Evolutionary conservation across 2,113 vertebrate genomes (phyloP).

Genomic region (Hippocampus mohnikei): DNA sequence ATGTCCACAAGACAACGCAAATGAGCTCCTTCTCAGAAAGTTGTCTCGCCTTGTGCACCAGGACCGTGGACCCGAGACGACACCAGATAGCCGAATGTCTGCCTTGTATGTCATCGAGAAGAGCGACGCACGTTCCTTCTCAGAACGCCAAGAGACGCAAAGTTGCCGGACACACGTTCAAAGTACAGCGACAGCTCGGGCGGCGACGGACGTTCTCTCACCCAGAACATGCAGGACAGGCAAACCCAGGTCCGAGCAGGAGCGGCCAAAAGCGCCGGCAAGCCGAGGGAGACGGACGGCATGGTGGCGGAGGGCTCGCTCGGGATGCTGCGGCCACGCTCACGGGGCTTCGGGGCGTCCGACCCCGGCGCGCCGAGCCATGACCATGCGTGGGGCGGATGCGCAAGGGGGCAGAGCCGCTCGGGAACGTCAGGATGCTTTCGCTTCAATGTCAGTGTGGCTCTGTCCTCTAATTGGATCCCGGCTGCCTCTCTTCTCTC

Average conservation of each 20-base stretch:
- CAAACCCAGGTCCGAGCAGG: constrained; percentile 86
- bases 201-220: constrained; percentile 52
- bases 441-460: constrained; percentile 25
- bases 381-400: constrained; percentile 40
- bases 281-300: constrained; percentile 75
- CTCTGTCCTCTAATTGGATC: constrained; percentile 43
- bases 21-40: background rate
- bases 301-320: constrained; percentile 53
- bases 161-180: background rate
- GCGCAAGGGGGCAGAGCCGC: constrained; percentile 5
- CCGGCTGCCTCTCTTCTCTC: constrained; percentile 38
- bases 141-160: background rate
- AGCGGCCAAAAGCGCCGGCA: constrained; percentile 63
- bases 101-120: background rate
- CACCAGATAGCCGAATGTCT: background rate
- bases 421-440: constrained; percentile 18
- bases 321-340: constrained; percentile 35
- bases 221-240: constrained; percentile 92
- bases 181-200: background rate
- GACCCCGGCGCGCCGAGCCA: constrained; percentile 62
- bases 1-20: background rate
- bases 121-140: background rate
- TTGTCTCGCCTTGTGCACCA: background rate
- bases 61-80: background rate
- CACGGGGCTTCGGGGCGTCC: constrained; percentile 33